phyloP scores from a whole-genome alignment of 2,797 vertebrate species.

The Onychomys arenicola region DNA sequence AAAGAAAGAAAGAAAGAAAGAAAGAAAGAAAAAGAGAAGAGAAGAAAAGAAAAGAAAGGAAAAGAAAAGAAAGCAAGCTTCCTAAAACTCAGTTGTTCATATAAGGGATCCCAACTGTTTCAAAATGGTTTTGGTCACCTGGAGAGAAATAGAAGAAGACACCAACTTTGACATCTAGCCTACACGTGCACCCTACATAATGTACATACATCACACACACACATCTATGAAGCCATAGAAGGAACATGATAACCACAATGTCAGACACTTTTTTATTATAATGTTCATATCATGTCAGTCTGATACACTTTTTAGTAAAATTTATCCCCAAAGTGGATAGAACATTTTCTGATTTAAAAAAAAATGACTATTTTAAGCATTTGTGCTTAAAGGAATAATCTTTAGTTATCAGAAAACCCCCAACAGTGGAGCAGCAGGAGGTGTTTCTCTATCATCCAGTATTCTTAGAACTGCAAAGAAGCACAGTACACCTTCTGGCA shows the following conservation, averaged over 20 bases:
- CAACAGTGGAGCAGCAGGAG: slow-evolving; percentile 28
- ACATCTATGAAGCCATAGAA: slow-evolving; percentile 9
- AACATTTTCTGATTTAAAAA: background rate
- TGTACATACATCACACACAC: background rate
- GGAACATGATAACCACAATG: background rate
- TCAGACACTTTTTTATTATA: slow-evolving; percentile 9
- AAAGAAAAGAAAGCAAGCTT: background rate
- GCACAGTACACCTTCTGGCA: slow-evolving; percentile 53
- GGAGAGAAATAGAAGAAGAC: background rate
- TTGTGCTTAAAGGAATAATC: slow-evolving; percentile 57
- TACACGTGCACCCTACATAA: background rate
- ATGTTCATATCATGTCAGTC: slow-evolving; percentile 6
- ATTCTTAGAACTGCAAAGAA: slow-evolving; percentile 60
- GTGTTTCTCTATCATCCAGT: slow-evolving; percentile 49
- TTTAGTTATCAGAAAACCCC: slow-evolving; percentile 55
- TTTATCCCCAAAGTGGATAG: slow-evolving; percentile 54
- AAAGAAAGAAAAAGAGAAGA: background rate
- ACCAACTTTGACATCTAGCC: background rate
- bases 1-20: background rate
- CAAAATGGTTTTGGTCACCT: background rate
- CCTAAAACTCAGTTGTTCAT: background rate
- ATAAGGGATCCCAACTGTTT: too few relatives aligned
- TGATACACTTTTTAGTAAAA: slow-evolving; percentile 58
- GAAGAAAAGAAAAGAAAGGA: background rate
- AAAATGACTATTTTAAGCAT: slow-evolving; percentile 57